A percentile compares a stretch with the other conserved stretches of the same genome.
These are phyloP conservation scores for Podilymbus podiceps DNA, from an alignment of 2,113 vertebrate genomes.

Conservation along the genomic window DNA sequence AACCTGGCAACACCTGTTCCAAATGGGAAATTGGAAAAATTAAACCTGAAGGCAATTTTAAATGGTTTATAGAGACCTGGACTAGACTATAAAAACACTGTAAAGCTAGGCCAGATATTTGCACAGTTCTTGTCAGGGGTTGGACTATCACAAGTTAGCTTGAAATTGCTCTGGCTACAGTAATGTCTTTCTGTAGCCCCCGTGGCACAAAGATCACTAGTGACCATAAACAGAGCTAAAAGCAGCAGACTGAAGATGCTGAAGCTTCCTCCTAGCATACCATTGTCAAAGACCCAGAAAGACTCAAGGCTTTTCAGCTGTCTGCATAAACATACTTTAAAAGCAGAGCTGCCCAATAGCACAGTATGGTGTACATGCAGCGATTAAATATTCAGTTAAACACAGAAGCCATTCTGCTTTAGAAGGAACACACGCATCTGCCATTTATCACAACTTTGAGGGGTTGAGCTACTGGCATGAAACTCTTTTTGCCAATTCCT, in stretches of 20 bases:
- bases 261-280: neutral
- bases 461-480: neutral
- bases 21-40: slow-evolving; percentile 40
- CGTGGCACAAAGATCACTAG: neutral
- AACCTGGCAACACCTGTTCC: slow-evolving; percentile 48
- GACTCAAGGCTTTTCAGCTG: neutral
- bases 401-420: neutral
- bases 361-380: neutral
- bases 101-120: slow-evolving; percentile 18
- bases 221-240: neutral
- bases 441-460: neutral
- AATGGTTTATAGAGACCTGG: slow-evolving; percentile 59
- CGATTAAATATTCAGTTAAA: neutral
- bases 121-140: neutral
- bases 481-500: neutral
- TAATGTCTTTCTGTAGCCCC: neutral
- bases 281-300: neutral
- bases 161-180: neutral
- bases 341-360: neutral
- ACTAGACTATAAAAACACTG: slow-evolving; percentile 50
- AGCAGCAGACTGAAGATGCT: neutral
- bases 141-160: neutral
- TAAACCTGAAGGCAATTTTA: slow-evolving; percentile 40
- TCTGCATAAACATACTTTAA: neutral
- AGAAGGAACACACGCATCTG: neutral